Evolutionary conservation across 2,888 invertebrate genomes (phyloP).

Genomic region (Standfussiana lucernea): DNA sequence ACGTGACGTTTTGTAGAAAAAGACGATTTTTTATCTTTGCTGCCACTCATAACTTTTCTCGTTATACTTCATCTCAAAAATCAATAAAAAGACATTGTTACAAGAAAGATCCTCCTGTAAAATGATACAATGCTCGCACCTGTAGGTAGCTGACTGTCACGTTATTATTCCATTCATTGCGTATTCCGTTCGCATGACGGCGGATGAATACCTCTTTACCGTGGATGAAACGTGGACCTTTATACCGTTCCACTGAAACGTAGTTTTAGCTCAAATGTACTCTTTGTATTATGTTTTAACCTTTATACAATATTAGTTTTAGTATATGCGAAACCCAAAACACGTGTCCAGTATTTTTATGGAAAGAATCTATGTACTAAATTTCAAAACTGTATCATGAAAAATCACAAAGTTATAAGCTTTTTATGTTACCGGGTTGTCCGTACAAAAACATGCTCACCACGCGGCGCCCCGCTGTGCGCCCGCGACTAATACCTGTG

Average conservation of each 20-base stretch:
- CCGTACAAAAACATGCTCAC: no score
- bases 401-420: no score
- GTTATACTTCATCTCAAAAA: not conserved
- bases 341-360: no score
- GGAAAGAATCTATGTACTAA: no score
- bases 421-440: no score
- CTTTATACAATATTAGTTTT: no score
- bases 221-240: constrained; percentile 32
- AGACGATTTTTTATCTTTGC: no score
- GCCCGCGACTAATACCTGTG: no score
- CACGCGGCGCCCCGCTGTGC: no score
- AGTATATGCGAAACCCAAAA: no score
- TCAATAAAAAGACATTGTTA: not conserved
- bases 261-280: not conserved
- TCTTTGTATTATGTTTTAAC: constrained; percentile 3
- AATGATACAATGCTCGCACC: constrained; percentile 15
- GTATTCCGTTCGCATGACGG: constrained; percentile 34
- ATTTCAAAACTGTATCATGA: no score
- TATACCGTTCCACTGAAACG: constrained; percentile 7
- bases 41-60: not conserved
- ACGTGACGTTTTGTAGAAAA: no score
- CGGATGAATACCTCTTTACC: constrained; percentile 36
- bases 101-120: not conserved
- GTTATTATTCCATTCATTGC: constrained; percentile 35
- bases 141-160: not conserved